phyloP scores from a whole-genome alignment of 2,797 vertebrate genomes.

The Mormyrops attenuatus region DNA sequence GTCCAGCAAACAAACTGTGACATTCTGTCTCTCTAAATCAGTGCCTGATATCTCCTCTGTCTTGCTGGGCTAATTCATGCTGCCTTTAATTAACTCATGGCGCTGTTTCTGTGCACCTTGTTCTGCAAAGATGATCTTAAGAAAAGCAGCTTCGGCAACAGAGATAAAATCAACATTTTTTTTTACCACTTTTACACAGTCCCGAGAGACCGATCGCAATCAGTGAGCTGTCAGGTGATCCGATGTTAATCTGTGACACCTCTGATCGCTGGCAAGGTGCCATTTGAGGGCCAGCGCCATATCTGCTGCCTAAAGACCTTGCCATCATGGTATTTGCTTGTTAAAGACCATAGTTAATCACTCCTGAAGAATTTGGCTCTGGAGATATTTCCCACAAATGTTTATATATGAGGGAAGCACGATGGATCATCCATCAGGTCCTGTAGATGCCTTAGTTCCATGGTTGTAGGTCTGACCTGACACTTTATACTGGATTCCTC shows the following conservation, averaged over 20 bases:
- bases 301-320: not conserved
- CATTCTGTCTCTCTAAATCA: constrained; percentile 54
- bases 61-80: constrained; percentile 45
- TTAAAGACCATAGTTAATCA: not conserved
- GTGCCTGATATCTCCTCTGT: constrained; percentile 49
- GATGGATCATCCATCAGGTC: not conserved
- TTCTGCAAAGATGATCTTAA: constrained; percentile 37
- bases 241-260: not conserved
- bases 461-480: not conserved
- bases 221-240: not conserved
- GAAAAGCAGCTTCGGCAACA: not conserved
- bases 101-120: constrained; percentile 6
- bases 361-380: not conserved
- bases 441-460: not conserved
- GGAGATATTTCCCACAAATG: not conserved
- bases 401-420: not conserved
- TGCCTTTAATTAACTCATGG: constrained; percentile 36
- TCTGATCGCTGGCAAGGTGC: not conserved
- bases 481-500: not conserved
- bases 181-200: not conserved
- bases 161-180: constrained; percentile 19
- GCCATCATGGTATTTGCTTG: not conserved
- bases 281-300: not conserved
- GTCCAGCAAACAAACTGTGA: constrained; percentile 38
- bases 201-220: not conserved